Conservation (phyloP, 2,113 vertebrate species). For the Pyrgilauda ruficollis region DNA sequence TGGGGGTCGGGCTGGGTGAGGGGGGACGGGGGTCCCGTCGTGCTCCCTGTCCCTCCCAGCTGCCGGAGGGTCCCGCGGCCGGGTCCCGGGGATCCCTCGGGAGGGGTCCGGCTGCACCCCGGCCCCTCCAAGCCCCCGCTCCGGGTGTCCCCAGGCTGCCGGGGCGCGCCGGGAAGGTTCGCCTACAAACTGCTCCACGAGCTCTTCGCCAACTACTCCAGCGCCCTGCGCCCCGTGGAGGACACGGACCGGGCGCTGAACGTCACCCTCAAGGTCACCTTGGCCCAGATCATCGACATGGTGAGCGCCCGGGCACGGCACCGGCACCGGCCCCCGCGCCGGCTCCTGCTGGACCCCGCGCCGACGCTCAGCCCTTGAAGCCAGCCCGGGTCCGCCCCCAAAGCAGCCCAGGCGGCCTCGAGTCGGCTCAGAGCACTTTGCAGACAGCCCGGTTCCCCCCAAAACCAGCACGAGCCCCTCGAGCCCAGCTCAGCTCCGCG, state of each 20-base stretch:
- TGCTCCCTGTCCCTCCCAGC: not conserved
- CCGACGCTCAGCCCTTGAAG: not conserved
- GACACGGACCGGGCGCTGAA: slow-evolving; percentile 86
- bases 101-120: not conserved
- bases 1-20: rapidly evolving
- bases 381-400: not conserved
- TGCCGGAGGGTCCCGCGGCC: not conserved
- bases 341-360: not conserved
- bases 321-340: not conserved
- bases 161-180: slow-evolving; percentile 76
- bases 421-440: rapidly evolving
- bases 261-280: slow-evolving; percentile 87
- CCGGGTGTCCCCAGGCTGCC: slow-evolving; percentile 62
- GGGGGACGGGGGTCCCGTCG: not conserved
- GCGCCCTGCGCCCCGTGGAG: slow-evolving; percentile 84
- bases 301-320: slow-evolving; percentile 55
- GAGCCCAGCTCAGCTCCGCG: not conserved
- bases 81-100: not conserved
- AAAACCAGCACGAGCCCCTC: not conserved
- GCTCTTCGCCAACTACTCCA: slow-evolving; percentile 87
- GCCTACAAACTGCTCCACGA: slow-evolving; percentile 85
- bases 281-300: slow-evolving; percentile 94
- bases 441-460: not conserved
- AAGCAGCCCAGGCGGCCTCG: not conserved
- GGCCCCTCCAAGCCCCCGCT: not conserved